Base-by-base conservation (phyloP, 2,113 vertebrate species). In the Misgurnus mizolepis region DNA sequence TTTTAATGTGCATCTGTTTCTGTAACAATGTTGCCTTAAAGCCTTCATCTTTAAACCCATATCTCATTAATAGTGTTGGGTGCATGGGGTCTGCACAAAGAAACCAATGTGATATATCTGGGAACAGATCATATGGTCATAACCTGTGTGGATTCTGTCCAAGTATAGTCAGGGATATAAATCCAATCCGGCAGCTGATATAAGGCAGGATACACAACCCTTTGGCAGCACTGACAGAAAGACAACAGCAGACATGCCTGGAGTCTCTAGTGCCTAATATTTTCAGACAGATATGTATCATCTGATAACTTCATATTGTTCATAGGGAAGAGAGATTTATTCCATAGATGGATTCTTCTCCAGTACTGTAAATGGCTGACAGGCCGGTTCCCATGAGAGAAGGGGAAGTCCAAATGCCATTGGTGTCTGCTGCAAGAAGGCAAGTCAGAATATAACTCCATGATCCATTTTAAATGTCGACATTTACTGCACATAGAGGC, bases 101-200 rank as follows among this genome's bases (percentile, higher is more conserved):
- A 27, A 68, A 49, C 67, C 22, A 49, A 68, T 49, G 45, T 15
- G 67, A 49, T 45, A 14, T 14, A 49, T 11, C 67, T 27, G 67
- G 18, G 10, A 69, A 69, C 34, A 69, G 67, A 69, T 67, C 66
- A 67, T 39, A 53, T 53, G 12, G 18, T 69, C 22, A 39, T 50
- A 69, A 69, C 45, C 67, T 17, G 5, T 1, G 55, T 55, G 53
- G 15, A 58, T 70, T 2, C 69, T 18, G 0, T 41, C 69, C 34
- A 41, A 56, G 39, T 47, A 78, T 47, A 62, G 73, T 56, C 67
- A 34, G n/a, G 64, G 53, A 82, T 76, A 67, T 74, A 79, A 69
- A 81, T 70, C 76, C 22, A 49, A 74, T 72, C 69, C 55, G 53
- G 47, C 61, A 84, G 60, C 58, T 65, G 69, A 84, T 81, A 60